A percentile compares a stretch with the other conserved stretches of the same genome.
Evolutionary conservation across 2,113 vertebrate genomes (phyloP).

Genomic region (Jacana jacana): DNA sequence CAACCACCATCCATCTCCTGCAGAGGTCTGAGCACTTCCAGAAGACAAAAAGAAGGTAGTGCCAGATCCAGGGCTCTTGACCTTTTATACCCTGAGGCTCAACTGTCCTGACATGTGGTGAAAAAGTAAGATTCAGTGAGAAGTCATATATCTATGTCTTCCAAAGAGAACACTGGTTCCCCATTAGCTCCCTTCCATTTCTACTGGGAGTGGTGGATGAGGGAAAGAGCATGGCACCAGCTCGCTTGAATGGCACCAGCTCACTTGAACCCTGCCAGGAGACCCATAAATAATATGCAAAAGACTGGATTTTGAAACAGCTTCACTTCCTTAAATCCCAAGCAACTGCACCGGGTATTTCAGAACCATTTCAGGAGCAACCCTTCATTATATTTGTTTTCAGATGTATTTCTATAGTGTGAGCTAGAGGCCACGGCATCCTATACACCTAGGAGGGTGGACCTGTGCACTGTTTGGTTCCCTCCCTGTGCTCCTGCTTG

Average conservation of each 20-base stretch:
- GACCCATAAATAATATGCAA: not conserved
- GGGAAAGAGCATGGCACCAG: not conserved
- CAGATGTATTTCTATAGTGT: rapidly evolving
- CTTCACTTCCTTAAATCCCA: not conserved
- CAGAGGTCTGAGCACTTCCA: not conserved
- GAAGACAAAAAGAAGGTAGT: not conserved
- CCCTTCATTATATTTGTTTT: not conserved
- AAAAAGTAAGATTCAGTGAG: not conserved
- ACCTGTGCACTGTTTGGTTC: not conserved
- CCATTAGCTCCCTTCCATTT: not conserved
- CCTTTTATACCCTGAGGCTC: not conserved
- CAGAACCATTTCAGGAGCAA: not conserved
- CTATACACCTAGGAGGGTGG: not conserved
- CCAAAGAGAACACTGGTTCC: not conserved
- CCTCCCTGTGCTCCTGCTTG: not conserved
- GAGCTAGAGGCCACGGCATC: not conserved
- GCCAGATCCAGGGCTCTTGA: not conserved
- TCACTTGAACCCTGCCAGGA: not conserved
- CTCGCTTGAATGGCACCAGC: not conserved
- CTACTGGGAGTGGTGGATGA: not conserved
- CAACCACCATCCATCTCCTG: not conserved
- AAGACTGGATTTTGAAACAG: not conserved
- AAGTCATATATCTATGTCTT: not conserved
- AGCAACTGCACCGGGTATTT: not conserved
- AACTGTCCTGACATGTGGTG: not conserved